phyloP scores from a whole-genome alignment of 2,797 vertebrate genomes.

The Aplochiton taeniatus region DNA sequence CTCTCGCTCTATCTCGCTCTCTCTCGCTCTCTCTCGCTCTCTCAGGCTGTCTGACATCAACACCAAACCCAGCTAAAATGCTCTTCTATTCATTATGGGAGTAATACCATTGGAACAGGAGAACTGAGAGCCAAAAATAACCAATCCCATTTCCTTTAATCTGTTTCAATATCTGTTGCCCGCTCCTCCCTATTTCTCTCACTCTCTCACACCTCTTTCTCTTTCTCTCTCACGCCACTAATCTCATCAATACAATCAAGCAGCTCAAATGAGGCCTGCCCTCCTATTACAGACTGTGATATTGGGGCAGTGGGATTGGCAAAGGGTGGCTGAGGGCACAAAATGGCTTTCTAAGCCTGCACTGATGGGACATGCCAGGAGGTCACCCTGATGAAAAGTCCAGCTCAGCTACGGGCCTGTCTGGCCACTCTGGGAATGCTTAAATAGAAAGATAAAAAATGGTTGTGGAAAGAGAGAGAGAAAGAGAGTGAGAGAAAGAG shows the following conservation, averaged over 20 bases:
- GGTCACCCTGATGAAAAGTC: slow-evolving; percentile 43
- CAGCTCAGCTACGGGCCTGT: slow-evolving; percentile 22
- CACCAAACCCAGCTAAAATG: too few relatives aligned
- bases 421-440: slow-evolving; percentile 11
- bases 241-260: slow-evolving; percentile 56
- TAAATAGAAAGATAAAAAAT: slow-evolving; percentile 12
- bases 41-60: neutral
- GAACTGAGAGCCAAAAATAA: too few relatives aligned
- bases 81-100: too few relatives aligned
- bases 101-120: too few relatives aligned
- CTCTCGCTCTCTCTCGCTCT: neutral
- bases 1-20: neutral
- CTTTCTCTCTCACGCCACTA: slow-evolving; percentile 37
- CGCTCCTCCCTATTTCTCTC: slow-evolving; percentile 10
- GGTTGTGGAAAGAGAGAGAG: slow-evolving; percentile 2
- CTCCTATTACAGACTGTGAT: slow-evolving; percentile 39
- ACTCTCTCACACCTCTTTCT: slow-evolving; percentile 6
- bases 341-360: slow-evolving; percentile 35
- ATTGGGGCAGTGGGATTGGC: slow-evolving; percentile 1
- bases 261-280: slow-evolving; percentile 45
- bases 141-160: too few relatives aligned
- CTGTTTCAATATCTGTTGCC: too few relatives aligned
- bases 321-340: neutral
- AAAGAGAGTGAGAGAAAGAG: neutral
- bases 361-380: slow-evolving; percentile 33